Percentiles rank a stretch among this genome's conserved stretches.
These are phyloP conservation scores for Sebastiscus albofasciatus DNA, from an alignment of 2,797 vertebrate species.

Conservation along the genomic window DNA sequence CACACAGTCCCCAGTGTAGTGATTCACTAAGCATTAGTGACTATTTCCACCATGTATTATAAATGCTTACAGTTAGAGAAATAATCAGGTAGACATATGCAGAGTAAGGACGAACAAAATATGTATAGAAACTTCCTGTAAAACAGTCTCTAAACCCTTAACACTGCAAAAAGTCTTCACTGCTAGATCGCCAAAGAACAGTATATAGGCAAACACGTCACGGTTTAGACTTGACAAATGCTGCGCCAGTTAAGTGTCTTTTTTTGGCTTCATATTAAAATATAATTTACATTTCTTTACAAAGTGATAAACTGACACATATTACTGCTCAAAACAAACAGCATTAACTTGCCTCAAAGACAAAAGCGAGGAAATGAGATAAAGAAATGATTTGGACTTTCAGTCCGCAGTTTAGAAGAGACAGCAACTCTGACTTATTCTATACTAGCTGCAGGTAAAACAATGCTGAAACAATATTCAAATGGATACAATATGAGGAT, in stretches of 20 bases:
- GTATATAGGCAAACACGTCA: conserved; percentile 89
- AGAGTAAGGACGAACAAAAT: conserved; percentile 66
- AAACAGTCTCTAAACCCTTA: conserved; percentile 82
- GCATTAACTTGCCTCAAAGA: conserved; percentile 62
- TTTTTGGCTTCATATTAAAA: conserved; percentile 87
- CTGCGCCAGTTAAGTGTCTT: conserved; percentile 80
- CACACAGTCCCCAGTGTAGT: conserved; percentile 31
- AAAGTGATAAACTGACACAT: conserved; percentile 81
- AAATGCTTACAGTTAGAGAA: conserved; percentile 74
- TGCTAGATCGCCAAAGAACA: conserved; percentile 85
- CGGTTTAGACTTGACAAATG: conserved; percentile 88
- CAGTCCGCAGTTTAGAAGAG: conserved; percentile 20
- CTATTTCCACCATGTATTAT: conserved; percentile 49
- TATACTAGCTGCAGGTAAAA: conserved; percentile 43
- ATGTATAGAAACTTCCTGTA: conserved; percentile 70
- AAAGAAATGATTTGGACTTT: conserved; percentile 12
- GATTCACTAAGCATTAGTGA: conserved; percentile 44
- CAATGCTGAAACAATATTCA: conserved; percentile 26
- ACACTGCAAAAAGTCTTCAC: conserved; percentile 83
- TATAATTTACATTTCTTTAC: conserved; percentile 90
- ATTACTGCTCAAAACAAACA: conserved; percentile 73
- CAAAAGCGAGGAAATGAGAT: conserved; percentile 40
- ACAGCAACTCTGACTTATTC: conserved; percentile 34
- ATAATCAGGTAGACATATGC: conserved; percentile 59
- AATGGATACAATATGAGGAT: conserved; percentile 49